Evolutionary conservation across 23 tunicate genomes (phyloP), one percentile per base, ranked within the genome.

Genomic region (Ciona savignyi): DNA sequence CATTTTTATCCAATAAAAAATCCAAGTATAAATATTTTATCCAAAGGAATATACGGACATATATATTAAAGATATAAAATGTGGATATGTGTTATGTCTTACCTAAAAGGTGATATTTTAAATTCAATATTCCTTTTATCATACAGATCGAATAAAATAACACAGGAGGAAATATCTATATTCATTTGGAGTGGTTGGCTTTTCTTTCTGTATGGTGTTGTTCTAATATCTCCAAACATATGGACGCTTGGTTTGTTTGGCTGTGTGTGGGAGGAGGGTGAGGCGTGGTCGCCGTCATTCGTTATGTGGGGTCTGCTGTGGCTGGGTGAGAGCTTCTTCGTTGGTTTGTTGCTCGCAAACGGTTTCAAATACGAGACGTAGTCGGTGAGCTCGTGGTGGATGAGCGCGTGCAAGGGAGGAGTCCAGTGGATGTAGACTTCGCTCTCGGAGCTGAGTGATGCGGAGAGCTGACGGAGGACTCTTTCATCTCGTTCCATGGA

Each of bases 341-440:
- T 9, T n/a, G 67, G 28, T 48, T 49, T 49, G 2, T 25, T 29
- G 48, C 24, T 26, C 6, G 68, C 51, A 68, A 74, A 74, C 3
- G 87, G 87, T 2, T 78, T 33, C 3, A 82, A 62, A 0, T 11
- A 30, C n/a, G 76, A n/a, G 67, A n/a, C 20, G 29, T 81, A 76
- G 71, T 82, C 96, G 25, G 48, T 29, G 66, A 82, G 11, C 48
- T 84, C 87, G 65, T 88, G 78, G 71, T 88, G 96, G 3, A 82
- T 75, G 34, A 88, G 35, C 56, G 86, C 86, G 56, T 88, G 96
- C 28, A 88, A 76, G 9, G 86, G 29, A 0, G 96, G 96, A 31
- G 80, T 31, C 96, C 96, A 88, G 51, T 63, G 34, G 32, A 88
- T 33, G 3, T 48, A 22, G 73, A 88, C 78, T 60, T 82, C 96